These are phyloP conservation scores for Galleria mellonella DNA, from an alignment of 1,140 invertebrate species.

Conservation along the genomic window DNA sequence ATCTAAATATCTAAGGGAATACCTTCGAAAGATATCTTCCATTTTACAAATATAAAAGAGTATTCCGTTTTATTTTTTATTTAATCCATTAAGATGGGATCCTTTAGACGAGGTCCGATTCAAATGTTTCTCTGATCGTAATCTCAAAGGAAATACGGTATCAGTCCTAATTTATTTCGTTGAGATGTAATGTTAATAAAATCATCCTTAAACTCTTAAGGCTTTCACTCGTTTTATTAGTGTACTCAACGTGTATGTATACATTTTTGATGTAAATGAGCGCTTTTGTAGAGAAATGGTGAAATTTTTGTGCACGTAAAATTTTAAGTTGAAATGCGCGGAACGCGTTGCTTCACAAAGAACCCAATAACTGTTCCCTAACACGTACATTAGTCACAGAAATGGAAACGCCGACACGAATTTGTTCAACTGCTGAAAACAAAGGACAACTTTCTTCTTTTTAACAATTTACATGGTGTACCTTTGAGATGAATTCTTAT, in stretches of 20 bases:
- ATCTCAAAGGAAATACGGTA: conserved; percentile 5
- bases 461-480: conserved; percentile 33
- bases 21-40: too few species aligned
- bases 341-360: conserved; percentile 30
- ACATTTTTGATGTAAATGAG: neutral
- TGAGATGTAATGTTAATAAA: too few species aligned
- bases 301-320: conserved; percentile 23
- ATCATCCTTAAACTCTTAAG: too few species aligned
- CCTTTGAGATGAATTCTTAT: conserved; percentile 32
- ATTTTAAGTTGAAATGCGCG: conserved; percentile 14
- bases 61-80: conserved; percentile 1
- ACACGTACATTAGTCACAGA: conserved; percentile 53
- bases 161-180: neutral
- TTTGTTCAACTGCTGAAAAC: conserved; percentile 54
- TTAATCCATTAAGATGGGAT: conserved; percentile 9
- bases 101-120: conserved; percentile 3
- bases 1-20: too few species aligned
- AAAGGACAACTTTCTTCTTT: conserved; percentile 47
- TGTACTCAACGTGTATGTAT: too few species aligned
- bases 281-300: neutral
- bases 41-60: neutral
- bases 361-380: conserved; percentile 39
- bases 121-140: conserved; percentile 4
- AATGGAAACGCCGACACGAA: conserved; percentile 39
- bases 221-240: too few species aligned